Conservation (phyloP, 1,140 invertebrate species). For the Leptinotarsa lineolata region DNA sequence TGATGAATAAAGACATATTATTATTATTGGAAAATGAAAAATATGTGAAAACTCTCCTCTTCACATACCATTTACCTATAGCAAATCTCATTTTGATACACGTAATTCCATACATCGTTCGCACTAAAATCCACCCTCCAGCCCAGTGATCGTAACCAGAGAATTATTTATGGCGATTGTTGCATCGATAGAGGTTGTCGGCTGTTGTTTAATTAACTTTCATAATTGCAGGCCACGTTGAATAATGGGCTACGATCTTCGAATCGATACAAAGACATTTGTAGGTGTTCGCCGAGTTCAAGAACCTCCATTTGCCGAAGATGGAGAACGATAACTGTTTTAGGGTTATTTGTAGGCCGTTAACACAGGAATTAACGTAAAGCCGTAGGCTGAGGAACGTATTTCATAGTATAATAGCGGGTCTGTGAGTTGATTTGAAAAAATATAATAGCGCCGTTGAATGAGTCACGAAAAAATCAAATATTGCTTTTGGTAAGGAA, state of each 20-base stretch:
- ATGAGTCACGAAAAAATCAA: no score
- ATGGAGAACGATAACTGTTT: slow-evolving; percentile 8
- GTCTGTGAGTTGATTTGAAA: neutral
- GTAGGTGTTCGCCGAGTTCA: slow-evolving; percentile 2
- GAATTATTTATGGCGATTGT: slow-evolving; percentile 1
- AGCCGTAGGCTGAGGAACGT: neutral
- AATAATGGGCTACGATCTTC: slow-evolving; percentile 3
- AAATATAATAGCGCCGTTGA: no score
- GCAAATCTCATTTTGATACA: no score
- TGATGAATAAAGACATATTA: no score
- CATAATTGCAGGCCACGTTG: slow-evolving; percentile 5
- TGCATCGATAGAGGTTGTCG: slow-evolving; percentile 2
- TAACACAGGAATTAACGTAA: neutral
- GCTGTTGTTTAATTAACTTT: slow-evolving; percentile 8
- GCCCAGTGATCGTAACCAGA: neutral
- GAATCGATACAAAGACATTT: slow-evolving; percentile 3
- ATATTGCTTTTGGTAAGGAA: no score
- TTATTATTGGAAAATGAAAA: no score
- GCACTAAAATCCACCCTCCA: neutral
- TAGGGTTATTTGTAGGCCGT: neutral
- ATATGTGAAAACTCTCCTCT: no score
- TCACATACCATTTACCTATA: no score
- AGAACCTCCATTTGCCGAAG: slow-evolving; percentile 5
- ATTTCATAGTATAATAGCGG: neutral
- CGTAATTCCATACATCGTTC: neutral